Percentiles rank a stretch among this genome's conserved stretches.
These are phyloP conservation scores for Zalophus californianus DNA, from an alignment of 2,797 vertebrate species.

Conservation along the genomic window DNA sequence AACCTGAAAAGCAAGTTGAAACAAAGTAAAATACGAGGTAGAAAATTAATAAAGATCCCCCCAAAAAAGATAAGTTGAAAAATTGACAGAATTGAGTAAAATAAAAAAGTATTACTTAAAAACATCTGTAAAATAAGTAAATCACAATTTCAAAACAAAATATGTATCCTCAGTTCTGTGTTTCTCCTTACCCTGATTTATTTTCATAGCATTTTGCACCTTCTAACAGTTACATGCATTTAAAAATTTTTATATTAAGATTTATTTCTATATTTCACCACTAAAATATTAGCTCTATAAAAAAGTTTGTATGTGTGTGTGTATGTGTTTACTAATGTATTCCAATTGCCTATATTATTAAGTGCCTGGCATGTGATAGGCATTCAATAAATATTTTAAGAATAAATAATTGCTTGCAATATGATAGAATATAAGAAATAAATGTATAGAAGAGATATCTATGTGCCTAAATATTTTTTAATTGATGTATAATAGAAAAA, in stretches of 20 bases:
- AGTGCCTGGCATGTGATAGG: background rate
- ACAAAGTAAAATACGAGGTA: background rate
- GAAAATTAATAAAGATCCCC: background rate
- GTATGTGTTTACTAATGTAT: background rate
- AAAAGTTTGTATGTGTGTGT: background rate
- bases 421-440: background rate
- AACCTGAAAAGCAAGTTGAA: background rate
- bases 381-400: background rate
- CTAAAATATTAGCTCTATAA: background rate
- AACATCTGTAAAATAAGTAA: background rate
- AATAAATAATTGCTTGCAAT: background rate
- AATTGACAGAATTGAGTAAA: background rate
- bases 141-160: background rate
- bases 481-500: background rate
- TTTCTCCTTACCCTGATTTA: background rate
- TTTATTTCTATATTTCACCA: background rate
- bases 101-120: background rate
- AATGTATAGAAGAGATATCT: background rate
- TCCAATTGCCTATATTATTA: background rate
- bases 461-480: background rate
- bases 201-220: background rate
- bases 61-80: background rate
- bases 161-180: background rate
- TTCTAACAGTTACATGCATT: background rate
- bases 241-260: background rate